Percentiles rank a stretch among this genome's conserved stretches.
Evolutionary conservation across 2,797 vertebrate genomes (phyloP).

Genomic region (Nannoperca australis): DNA sequence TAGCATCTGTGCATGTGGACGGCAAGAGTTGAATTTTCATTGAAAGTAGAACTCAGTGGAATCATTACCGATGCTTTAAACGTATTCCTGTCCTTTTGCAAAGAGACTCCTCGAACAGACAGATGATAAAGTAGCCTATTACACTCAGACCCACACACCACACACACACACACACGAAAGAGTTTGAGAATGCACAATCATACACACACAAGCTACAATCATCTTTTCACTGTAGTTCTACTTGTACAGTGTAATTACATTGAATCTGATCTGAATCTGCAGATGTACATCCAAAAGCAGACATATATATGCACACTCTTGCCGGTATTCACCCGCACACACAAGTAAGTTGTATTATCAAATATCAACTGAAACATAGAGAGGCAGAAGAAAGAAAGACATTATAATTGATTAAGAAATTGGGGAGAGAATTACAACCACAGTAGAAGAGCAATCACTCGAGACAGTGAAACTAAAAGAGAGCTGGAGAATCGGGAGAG

Average conservation of each 20-base stretch:
- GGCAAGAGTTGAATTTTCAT: slow-evolving; percentile 55
- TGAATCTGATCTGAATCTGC: not conserved
- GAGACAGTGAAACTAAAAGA: slow-evolving; percentile 28
- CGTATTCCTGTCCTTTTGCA: slow-evolving; percentile 23
- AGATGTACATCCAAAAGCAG: not conserved
- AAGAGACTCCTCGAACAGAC: slow-evolving; percentile 36
- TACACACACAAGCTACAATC: not conserved
- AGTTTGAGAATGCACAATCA: not conserved
- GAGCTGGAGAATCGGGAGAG: slow-evolving; percentile 39
- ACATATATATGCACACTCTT: not conserved
- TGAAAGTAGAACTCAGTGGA: slow-evolving; percentile 33
- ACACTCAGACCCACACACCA: not conserved
- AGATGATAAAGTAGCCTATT: slow-evolving; percentile 12
- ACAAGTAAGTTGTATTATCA: not conserved
- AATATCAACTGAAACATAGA: not conserved
- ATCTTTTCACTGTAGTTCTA: not conserved
- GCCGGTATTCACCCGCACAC: not conserved
- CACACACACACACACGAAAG: slow-evolving; percentile 2
- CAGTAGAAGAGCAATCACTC: slow-evolving; percentile 21
- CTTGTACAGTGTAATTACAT: not conserved
- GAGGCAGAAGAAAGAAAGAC: not conserved
- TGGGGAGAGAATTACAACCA: slow-evolving; percentile 5
- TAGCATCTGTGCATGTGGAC: slow-evolving; percentile 25
- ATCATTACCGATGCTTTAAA: slow-evolving; percentile 29
- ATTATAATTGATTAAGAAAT: not conserved